A percentile compares a stretch with the other conserved stretches of the same genome.
Evolutionary conservation across 1,140 invertebrate genomes (phyloP).

Genomic region (Homarus americanus): DNA sequence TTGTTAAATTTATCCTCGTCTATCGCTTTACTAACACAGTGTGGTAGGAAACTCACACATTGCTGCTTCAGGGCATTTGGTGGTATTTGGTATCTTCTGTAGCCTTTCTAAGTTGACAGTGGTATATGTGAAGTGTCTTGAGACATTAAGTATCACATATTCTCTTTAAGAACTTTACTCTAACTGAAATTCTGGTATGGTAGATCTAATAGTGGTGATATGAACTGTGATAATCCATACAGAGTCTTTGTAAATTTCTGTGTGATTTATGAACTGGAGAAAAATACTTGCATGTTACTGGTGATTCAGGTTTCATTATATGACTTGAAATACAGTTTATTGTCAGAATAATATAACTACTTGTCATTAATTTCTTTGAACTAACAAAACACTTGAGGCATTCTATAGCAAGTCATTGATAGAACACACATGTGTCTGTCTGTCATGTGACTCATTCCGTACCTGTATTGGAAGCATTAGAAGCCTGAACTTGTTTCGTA

Average conservation of each 20-base stretch:
- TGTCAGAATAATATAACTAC: not conserved
- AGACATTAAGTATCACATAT: not conserved
- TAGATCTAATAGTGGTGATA: slow-evolving; percentile 26
- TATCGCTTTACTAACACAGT: slow-evolving; percentile 36
- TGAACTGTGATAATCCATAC: slow-evolving; percentile 18
- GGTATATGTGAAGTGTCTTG: not conserved
- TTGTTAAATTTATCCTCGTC: slow-evolving; percentile 8
- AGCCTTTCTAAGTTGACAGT: slow-evolving; percentile 4
- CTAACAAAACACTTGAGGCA: slow-evolving; percentile 6
- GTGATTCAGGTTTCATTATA: slow-evolving; percentile 20
- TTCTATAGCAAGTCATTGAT: not conserved
- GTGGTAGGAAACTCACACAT: slow-evolving; percentile 17
- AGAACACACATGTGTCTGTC: not conserved
- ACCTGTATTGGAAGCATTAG: not conserved
- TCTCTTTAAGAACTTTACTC: not conserved
- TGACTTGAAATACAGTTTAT: not conserved
- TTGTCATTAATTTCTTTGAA: slow-evolving; percentile 8
- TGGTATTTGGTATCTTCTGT: slow-evolving; percentile 47
- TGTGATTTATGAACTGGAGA: slow-evolving; percentile 21
- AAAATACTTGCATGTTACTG: slow-evolving; percentile 25
- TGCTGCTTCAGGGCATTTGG: slow-evolving; percentile 39
- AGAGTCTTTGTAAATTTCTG: not conserved
- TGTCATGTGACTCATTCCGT: not conserved
- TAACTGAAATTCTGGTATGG: slow-evolving; percentile 14
- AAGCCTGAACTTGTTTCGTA: slow-evolving; percentile 23